These are phyloP conservation scores for Cydia pomonella DNA, from an alignment of 1,140 invertebrate genomes.

Conservation along the genomic window DNA sequence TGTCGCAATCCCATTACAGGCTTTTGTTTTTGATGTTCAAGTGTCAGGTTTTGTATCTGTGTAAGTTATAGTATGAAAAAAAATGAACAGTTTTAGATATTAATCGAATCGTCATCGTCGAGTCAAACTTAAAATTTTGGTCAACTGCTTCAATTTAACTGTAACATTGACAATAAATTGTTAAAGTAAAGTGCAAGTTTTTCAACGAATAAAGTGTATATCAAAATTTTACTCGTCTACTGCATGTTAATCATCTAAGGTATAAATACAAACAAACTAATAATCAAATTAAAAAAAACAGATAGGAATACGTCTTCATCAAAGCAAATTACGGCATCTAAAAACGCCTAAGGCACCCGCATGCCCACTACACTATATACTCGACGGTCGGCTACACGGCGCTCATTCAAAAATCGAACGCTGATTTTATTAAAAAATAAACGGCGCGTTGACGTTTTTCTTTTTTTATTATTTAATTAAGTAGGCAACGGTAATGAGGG, in stretches of 20 bases:
- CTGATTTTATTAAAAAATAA: slow-evolving; percentile 36
- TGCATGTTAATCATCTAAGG: too few species aligned
- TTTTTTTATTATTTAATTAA: slow-evolving; percentile 52
- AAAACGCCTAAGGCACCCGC: slow-evolving; percentile 35
- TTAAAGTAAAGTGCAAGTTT: too few species aligned
- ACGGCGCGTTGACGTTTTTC: slow-evolving; percentile 23
- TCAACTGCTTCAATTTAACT: too few species aligned
- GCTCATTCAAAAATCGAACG: slow-evolving; percentile 38
- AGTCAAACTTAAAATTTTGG: too few species aligned
- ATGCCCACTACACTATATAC: too few species aligned
- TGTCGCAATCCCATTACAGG: slow-evolving; percentile 54
- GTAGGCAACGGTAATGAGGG: slow-evolving; percentile 52
- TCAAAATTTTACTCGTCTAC: too few species aligned
- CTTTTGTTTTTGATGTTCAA: slow-evolving; percentile 32
- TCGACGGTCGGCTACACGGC: slow-evolving; percentile 39
- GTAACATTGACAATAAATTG: too few species aligned
- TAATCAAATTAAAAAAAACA: not conserved
- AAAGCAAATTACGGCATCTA: not conserved
- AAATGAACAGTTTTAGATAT: too few species aligned
- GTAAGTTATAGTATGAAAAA: not conserved
- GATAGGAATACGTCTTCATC: not conserved
- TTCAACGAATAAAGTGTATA: too few species aligned
- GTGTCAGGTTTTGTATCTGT: slow-evolving; percentile 3
- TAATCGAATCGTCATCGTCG: too few species aligned
- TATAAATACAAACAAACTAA: too few species aligned